Evolutionary conservation across 2,113 vertebrate genomes (phyloP).

Genomic region (Isichthys henryi): DNA sequence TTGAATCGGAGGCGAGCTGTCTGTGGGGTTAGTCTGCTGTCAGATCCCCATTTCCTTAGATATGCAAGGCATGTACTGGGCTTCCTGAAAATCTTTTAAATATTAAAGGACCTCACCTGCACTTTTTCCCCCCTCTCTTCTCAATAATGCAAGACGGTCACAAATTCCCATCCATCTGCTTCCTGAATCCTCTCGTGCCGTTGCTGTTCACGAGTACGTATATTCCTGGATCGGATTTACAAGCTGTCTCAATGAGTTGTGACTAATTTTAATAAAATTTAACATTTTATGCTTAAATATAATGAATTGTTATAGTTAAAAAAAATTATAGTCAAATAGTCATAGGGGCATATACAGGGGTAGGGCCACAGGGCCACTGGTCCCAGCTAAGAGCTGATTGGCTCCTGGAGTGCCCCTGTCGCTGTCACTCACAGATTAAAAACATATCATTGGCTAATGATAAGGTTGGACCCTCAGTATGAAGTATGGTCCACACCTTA

Average conservation of each 20-base stretch:
- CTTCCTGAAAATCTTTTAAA: slow-evolving; percentile 53
- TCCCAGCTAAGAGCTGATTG: background rate
- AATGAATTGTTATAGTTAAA: background rate
- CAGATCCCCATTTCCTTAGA: slow-evolving; percentile 38
- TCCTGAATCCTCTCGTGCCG: slow-evolving; percentile 21
- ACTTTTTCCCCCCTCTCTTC: slow-evolving; percentile 38
- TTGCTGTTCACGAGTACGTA: background rate
- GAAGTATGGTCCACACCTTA: background rate
- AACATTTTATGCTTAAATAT: background rate
- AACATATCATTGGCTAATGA: background rate
- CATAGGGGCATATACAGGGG: background rate
- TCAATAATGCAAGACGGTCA: slow-evolving; percentile 45
- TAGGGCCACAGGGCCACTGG: background rate
- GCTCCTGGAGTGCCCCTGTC: background rate
- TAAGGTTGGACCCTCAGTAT: background rate
- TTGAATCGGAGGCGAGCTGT: slow-evolving; percentile 26
- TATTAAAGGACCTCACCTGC: slow-evolving; percentile 60
- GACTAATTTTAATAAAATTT: background rate
- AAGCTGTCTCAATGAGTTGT: background rate
- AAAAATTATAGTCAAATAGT: background rate
- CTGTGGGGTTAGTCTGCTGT: slow-evolving; percentile 38
- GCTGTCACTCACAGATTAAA: background rate
- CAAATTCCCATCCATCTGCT: slow-evolving; percentile 32
- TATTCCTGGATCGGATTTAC: background rate
- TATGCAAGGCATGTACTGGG: slow-evolving; percentile 49